Percentiles rank a stretch among this genome's conserved stretches.
These are phyloP conservation scores for Halesus radiatus DNA, from an alignment of 1,140 invertebrate genomes.

Conservation along the genomic window DNA sequence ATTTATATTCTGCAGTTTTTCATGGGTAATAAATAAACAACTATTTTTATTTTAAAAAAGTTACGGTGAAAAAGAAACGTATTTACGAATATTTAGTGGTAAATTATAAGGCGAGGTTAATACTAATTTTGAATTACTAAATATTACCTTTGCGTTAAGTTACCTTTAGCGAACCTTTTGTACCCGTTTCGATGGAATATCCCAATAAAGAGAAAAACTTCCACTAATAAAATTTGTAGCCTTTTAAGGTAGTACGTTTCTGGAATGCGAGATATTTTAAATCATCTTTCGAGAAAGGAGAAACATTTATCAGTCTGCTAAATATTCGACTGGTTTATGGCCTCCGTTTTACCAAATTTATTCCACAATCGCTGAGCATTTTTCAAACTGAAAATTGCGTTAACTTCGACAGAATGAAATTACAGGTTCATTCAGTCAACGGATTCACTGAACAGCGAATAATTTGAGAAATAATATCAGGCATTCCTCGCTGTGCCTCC, in stretches of 20 bases:
- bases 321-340: conserved; percentile 1
- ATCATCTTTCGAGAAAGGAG: not conserved
- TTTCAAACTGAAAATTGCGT: not conserved
- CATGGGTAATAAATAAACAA: too few relatives aligned
- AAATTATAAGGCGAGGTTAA: too few relatives aligned
- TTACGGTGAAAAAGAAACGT: too few relatives aligned
- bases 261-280: not conserved
- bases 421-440: not conserved
- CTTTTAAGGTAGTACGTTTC: not conserved
- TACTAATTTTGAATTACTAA: too few relatives aligned
- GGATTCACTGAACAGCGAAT: not conserved
- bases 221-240: conserved; percentile 8
- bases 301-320: not conserved
- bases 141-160: too few relatives aligned
- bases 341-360: not conserved
- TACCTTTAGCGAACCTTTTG: not conserved
- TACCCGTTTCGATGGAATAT: not conserved
- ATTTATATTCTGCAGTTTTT: too few relatives aligned
- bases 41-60: too few relatives aligned
- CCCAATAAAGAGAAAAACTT: not conserved
- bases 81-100: too few relatives aligned
- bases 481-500: not conserved
- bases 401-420: not conserved
- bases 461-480: not conserved
- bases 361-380: not conserved